Evolutionary conservation across 2,113 vertebrate genomes (phyloP), one percentile per base, ranked within the genome.

Genomic region (Alexandromys fortis): DNA sequence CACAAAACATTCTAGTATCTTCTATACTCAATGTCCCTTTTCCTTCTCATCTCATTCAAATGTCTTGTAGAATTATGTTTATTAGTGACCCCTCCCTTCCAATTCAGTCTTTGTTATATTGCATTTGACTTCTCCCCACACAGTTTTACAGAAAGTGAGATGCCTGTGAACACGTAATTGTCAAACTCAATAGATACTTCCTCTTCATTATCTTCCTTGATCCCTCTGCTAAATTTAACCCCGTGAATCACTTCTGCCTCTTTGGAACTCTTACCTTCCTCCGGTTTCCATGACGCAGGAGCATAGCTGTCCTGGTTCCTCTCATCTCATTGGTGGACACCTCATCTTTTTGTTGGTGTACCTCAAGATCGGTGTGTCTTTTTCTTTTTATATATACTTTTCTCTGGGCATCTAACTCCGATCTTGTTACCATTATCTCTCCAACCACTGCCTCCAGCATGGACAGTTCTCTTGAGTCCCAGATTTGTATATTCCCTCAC

Each of bases 131-230:
- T 86, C 90, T 21, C 42, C 75, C 65, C 58, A 70, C 67, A n/a
- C 63, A 78, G 83, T 87, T 83, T 68, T 78, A 10, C 22, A 21
- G 75, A 65, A 30, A 30, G 33, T 16, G 19, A 42, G 88, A 67
- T 61, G 38, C 55, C 49, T 7, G 0, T 1, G n/a, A 77, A 55
- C 35, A 52, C 70, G 76, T 92, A 67, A 55, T 72, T 88, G 70
- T 38, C 58, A 65, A 61, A 93, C n/a, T 33, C 87, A 94, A 17
- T 17, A 58, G 94, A 38, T 38, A 81, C n/a, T 88, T 93, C 81
- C 81, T 89, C 9, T 91, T 94, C 79, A 85, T 94, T 88, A 55
- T 81, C 81, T 97, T 42, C 72, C 65, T 86, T 86, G 90, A 93
- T 78, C 63, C 76, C 38, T 42, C 90, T 77, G 88, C 67, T 85